A percentile compares a stretch with the other conserved stretches of the same genome.
These are phyloP conservation scores for Ascidia mentula DNA, from an alignment of 23 tunicate genomes.

Conservation along the genomic window DNA sequence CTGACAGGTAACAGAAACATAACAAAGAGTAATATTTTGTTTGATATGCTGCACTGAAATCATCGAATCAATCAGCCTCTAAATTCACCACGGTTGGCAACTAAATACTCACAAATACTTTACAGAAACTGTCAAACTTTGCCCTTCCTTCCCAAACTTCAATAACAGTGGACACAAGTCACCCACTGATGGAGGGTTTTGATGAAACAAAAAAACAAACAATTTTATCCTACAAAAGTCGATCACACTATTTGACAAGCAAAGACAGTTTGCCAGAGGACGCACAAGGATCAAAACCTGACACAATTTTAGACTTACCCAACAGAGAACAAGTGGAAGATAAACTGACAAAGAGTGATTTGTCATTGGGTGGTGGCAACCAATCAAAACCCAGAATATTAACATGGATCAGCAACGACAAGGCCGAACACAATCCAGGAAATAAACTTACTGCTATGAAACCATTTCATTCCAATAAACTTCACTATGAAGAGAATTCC, in stretches of 20 bases:
- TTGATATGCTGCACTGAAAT: no score
- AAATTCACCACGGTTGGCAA: not conserved
- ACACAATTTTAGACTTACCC: not conserved
- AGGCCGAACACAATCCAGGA: not conserved
- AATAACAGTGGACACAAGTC: conserved; percentile 1
- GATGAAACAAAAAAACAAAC: conserved; percentile 10
- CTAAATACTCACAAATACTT: not conserved
- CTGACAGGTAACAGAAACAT: no score
- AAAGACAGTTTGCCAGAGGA: not conserved
- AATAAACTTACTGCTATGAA: not conserved
- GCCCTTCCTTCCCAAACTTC: conserved; percentile 26
- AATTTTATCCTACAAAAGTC: not conserved
- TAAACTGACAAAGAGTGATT: not conserved
- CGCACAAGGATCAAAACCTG: not conserved
- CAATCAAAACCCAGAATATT: not conserved
- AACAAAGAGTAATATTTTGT: no score
- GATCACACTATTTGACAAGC: conserved; percentile 18
- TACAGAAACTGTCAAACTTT: conserved; percentile 12
- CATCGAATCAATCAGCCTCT: no score
- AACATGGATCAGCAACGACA: not conserved
- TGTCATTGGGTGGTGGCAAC: not conserved
- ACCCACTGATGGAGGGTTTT: not conserved
- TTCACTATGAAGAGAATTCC: not conserved
- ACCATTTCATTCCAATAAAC: not conserved
- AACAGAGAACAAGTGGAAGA: not conserved